phyloP scores from a whole-genome alignment of 2,113 vertebrate genomes.

The Mormoops blainvillei region DNA sequence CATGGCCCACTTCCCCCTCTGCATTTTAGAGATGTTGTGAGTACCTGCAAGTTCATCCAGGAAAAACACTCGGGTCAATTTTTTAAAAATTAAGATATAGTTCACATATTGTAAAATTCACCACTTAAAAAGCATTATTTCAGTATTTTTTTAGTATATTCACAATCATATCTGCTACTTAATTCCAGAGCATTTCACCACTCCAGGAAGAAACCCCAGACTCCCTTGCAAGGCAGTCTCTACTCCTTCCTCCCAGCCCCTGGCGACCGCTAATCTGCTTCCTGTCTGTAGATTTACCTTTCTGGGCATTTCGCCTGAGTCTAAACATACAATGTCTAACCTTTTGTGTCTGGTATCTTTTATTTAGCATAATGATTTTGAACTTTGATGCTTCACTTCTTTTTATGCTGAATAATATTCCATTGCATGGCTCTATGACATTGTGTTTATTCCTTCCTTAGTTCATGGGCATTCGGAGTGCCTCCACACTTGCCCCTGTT shows the following conservation, averaged over 20 bases:
- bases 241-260: fast-evolving
- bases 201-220: neutral
- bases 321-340: fast-evolving
- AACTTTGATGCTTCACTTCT: neutral
- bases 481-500: neutral
- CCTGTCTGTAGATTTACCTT: no score
- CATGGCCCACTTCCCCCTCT: fast-evolving
- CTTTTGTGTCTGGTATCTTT: neutral
- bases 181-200: neutral
- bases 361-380: neutral
- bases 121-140: neutral
- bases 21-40: fast-evolving
- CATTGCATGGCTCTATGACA: fast-evolving
- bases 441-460: neutral
- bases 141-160: neutral
- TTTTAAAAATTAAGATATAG: neutral
- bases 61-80: neutral
- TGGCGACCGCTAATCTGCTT: neutral
- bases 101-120: neutral
- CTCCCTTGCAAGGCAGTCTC: fast-evolving
- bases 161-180: neutral
- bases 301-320: neutral
- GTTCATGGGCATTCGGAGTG: neutral
- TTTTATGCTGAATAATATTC: neutral
- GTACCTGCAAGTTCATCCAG: neutral